A percentile compares a stretch with the other conserved stretches of the same genome.
Conservation (phyloP, 2,888 invertebrate genomes). For the Dyspetes luteomarginatus region DNA sequence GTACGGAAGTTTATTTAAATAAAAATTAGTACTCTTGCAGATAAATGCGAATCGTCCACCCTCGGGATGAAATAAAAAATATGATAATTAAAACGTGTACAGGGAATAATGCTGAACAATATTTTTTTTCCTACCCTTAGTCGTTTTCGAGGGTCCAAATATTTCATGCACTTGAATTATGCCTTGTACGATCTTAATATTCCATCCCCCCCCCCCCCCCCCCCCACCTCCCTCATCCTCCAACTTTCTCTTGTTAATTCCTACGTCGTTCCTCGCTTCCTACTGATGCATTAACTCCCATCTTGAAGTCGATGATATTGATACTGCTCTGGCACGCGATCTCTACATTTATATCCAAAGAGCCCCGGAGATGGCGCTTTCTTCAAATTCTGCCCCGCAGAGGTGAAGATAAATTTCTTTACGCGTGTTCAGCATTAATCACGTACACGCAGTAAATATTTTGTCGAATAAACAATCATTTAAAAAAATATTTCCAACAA, state of each 20-base stretch:
- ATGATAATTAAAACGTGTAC: not conserved
- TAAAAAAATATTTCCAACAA: not conserved
- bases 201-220: not conserved
- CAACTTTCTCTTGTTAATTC: not conserved
- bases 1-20: not conserved
- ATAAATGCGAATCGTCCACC: not conserved
- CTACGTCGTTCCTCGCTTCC: not conserved
- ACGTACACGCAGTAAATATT: slow-evolving; percentile 15
- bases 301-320: slow-evolving; percentile 24
- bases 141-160: not conserved
- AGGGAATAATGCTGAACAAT: not conserved
- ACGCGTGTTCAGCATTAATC: slow-evolving; percentile 13
- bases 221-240: not conserved
- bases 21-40: not conserved
- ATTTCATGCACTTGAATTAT: not conserved
- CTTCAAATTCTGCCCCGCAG: not conserved
- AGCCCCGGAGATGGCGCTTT: not conserved
- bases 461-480: not conserved
- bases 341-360: not conserved
- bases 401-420: not conserved
- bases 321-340: slow-evolving; percentile 42
- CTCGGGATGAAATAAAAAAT: not conserved
- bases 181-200: slow-evolving; percentile 6
- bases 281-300: slow-evolving; percentile 28
- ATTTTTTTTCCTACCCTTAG: not conserved